Conservation (phyloP, 2,888 invertebrate genomes). For the Pollenia amentaria region DNA sequence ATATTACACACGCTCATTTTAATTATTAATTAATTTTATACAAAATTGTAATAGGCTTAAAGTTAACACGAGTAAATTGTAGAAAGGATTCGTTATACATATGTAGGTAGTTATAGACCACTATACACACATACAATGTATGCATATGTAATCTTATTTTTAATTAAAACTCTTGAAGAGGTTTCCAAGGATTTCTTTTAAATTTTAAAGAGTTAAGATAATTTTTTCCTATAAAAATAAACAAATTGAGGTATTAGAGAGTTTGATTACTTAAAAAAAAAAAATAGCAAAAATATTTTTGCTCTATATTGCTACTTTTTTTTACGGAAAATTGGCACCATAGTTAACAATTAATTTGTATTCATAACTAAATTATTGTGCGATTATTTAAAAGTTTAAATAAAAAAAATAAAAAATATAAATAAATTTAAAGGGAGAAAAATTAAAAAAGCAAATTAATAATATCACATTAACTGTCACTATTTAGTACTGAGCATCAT, state of each 20-base stretch:
- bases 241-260: not conserved
- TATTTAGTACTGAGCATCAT: not conserved
- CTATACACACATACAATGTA: no score
- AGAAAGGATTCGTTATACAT: no score
- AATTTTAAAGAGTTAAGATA: not conserved
- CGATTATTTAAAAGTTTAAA: constrained; percentile 9
- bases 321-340: constrained; percentile 52
- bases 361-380: not conserved
- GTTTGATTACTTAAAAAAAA: not conserved
- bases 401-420: not conserved
- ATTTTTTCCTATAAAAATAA: constrained; percentile 15
- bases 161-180: no score
- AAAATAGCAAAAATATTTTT: constrained; percentile 14
- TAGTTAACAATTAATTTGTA: constrained; percentile 10
- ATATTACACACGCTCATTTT: not conserved
- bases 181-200: not conserved
- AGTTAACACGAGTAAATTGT: not conserved
- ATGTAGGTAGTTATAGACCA: no score
- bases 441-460: constrained; percentile 2
- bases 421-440: not conserved
- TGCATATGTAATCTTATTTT: no score
- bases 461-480: constrained; percentile 41
- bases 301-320: constrained; percentile 9
- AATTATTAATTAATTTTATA: not conserved
- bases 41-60: not conserved